Conservation (phyloP, 2,888 invertebrate species). For the Drosophila infuscata region DNA sequence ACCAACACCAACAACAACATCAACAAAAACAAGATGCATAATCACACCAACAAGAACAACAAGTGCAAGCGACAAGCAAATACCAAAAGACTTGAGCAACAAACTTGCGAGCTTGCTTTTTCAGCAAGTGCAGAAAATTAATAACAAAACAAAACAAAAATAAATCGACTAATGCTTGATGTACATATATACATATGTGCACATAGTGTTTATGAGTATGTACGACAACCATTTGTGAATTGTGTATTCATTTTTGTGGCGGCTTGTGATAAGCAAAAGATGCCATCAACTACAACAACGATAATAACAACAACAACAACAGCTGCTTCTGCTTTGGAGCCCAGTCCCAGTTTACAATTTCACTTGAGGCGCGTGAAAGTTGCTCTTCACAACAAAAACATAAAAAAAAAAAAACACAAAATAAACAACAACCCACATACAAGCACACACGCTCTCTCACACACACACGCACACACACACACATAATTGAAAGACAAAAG, state of each 20-base stretch:
- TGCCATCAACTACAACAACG: constrained; percentile 17
- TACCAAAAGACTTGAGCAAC: constrained; percentile 66
- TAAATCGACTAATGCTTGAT: background rate
- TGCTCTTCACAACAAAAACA: constrained; percentile 58
- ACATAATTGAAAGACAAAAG: constrained; percentile 35
- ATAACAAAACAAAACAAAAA: constrained; percentile 2
- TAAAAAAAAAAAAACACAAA: constrained; percentile 21
- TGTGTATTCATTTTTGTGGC: constrained; percentile 29
- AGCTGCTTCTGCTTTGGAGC: constrained; percentile 32
- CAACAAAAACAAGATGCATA: constrained; percentile 50
- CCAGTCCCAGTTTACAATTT: constrained; percentile 68
- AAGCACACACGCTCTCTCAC: constrained; percentile 8
- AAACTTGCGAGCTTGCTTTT: constrained; percentile 42
- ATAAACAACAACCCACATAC: constrained; percentile 16
- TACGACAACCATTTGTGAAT: constrained; percentile 1
- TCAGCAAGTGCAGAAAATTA: constrained; percentile 30
- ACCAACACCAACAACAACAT: constrained; percentile 1
- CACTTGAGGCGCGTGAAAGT: constrained; percentile 77
- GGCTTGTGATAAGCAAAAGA: constrained; percentile 35
- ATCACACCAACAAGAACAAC: constrained; percentile 36
- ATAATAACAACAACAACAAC: constrained; percentile 7
- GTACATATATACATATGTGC: background rate
- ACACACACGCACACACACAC: constrained; percentile 1
- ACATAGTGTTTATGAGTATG: background rate
- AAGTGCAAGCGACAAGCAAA: constrained; percentile 42